phyloP scores from a whole-genome alignment of 2,797 vertebrate genomes.

The Brotula barbata region DNA sequence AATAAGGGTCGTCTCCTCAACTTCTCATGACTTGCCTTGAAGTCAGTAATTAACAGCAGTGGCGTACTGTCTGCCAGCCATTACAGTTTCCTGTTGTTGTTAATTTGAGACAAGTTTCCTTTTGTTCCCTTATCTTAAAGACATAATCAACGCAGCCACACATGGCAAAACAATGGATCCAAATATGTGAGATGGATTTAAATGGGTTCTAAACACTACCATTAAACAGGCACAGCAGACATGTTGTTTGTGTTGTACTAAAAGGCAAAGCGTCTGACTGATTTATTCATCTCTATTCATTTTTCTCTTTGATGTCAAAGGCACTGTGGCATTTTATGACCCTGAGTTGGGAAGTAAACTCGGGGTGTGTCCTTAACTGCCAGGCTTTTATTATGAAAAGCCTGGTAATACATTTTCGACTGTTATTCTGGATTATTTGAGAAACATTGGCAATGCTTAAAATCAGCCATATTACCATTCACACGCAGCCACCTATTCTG shows the following conservation, averaged over 20 bases:
- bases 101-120: conserved; percentile 71
- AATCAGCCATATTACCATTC: neutral
- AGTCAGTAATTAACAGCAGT: conserved; percentile 73
- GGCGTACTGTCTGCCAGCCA: conserved; percentile 67
- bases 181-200: conserved; percentile 1
- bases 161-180: conserved; percentile 38
- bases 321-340: conserved; percentile 7
- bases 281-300: conserved; percentile 1
- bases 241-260: conserved; percentile 21
- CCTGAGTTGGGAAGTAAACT: conserved; percentile 1
- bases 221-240: neutral
- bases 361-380: neutral
- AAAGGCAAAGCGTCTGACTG: conserved; percentile 10
- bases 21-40: conserved; percentile 67
- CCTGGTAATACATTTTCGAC: neutral
- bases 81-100: conserved; percentile 79
- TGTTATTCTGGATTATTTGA: neutral
- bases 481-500: neutral
- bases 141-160: conserved; percentile 51
- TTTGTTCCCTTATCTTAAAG: conserved; percentile 56
- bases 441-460: no score
- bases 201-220: conserved; percentile 8
- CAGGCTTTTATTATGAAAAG: conserved; percentile 3
- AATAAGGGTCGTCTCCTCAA: conserved; percentile 54
- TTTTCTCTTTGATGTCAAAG: conserved; percentile 28